Percentiles rank a stretch among this genome's conserved stretches.
Conservation (phyloP, 2,797 vertebrate species). For the Gallinago stenura region DNA sequence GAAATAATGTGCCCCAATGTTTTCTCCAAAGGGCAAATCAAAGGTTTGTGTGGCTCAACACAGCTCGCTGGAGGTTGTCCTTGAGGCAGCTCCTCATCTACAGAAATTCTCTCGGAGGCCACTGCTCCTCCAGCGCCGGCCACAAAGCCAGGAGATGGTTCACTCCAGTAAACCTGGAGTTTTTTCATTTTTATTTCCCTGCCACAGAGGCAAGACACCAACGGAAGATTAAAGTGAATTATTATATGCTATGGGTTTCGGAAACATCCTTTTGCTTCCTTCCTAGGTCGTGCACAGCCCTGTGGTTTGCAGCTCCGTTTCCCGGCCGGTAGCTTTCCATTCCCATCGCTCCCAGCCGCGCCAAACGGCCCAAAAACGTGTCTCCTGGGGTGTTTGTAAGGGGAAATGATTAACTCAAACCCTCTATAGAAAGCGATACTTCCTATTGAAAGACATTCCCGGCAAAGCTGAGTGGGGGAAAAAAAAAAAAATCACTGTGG, state of each 20-base stretch:
- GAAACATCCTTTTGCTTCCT: slow-evolving; percentile 73
- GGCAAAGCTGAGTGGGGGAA: background rate
- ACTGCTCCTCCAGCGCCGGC: background rate
- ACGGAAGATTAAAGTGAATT: slow-evolving; percentile 69
- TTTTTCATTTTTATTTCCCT: background rate
- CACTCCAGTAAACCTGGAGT: background rate
- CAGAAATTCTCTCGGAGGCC: background rate
- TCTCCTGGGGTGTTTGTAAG: background rate
- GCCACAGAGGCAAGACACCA: slow-evolving; percentile 6
- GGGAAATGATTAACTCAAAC: slow-evolving; percentile 46
- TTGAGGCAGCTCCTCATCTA: background rate
- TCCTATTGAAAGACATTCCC: slow-evolving; percentile 39
- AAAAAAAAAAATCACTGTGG: background rate
- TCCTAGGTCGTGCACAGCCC: slow-evolving; percentile 64
- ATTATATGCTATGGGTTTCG: slow-evolving; percentile 65
- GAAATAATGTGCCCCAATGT: rapidly evolving
- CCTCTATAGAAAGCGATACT: slow-evolving; percentile 39
- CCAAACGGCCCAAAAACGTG: background rate
- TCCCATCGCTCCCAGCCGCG: background rate
- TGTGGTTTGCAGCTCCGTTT: slow-evolving; percentile 3
- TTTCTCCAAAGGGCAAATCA: background rate
- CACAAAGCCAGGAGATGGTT: background rate
- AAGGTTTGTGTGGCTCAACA: background rate
- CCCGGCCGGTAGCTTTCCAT: slow-evolving; percentile 52
- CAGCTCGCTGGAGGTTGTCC: rapidly evolving